Conservation (phyloP, 2,888 invertebrate species). For the Yponomeuta evonymella region DNA sequence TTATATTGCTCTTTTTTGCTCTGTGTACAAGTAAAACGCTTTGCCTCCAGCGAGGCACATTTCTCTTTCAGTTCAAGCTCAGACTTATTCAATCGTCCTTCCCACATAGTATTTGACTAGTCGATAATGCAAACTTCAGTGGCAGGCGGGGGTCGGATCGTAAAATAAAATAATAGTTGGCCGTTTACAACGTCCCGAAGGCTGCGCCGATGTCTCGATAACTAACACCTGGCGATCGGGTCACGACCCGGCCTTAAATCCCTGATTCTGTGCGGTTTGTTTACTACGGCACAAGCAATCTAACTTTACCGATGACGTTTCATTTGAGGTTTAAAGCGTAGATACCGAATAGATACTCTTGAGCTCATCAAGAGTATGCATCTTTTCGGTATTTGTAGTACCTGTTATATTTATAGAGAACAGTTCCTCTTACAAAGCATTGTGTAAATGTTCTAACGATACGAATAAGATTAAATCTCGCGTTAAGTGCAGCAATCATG, state of each 20-base stretch:
- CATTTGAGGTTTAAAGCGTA: too few relatives aligned
- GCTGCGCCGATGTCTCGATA: constrained; percentile 25
- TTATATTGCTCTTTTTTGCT: too few relatives aligned
- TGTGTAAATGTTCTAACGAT: too few relatives aligned
- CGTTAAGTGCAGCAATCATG: too few relatives aligned
- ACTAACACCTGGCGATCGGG: constrained; percentile 43
- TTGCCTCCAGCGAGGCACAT: background rate
- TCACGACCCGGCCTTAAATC: constrained; percentile 39
- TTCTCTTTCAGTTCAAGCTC: background rate
- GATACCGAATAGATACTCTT: too few relatives aligned
- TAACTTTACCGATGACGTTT: too few relatives aligned
- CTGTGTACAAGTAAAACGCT: background rate
- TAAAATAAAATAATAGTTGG: constrained; percentile 44
- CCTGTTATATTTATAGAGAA: too few relatives aligned
- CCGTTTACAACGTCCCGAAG: constrained; percentile 26
- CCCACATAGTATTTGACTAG: constrained; percentile 4
- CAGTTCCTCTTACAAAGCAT: too few relatives aligned
- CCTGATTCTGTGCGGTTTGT: constrained; percentile 22
- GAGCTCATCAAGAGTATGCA: too few relatives aligned
- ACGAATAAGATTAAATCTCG: too few relatives aligned
- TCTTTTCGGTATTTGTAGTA: too few relatives aligned
- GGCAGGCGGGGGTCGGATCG: constrained; percentile 28
- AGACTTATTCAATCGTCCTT: background rate
- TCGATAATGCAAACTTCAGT: constrained; percentile 27
- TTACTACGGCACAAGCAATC: too few relatives aligned